phyloP scores from a whole-genome alignment of 2,888 invertebrate genomes.

The Cosmorhoe ocellata region DNA sequence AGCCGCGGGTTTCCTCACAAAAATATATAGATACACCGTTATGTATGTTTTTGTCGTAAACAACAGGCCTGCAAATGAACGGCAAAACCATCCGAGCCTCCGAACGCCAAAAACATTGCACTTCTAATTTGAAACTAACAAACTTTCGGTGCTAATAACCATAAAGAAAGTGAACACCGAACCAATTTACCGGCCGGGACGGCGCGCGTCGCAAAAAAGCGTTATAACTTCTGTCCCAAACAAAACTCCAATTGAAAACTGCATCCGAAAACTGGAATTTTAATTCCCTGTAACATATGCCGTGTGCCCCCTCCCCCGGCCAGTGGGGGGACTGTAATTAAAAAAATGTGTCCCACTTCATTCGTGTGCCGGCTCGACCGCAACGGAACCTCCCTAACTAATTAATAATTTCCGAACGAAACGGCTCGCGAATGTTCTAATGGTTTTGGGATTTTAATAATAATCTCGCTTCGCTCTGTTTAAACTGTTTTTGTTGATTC shows the following conservation, averaged over 20 bases:
- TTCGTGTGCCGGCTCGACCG: slow-evolving; percentile 62
- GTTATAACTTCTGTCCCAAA: slow-evolving; percentile 32
- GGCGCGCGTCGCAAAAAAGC: slow-evolving; percentile 33
- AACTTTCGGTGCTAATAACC: slow-evolving; percentile 34
- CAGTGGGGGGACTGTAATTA: slow-evolving; percentile 57
- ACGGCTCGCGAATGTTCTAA: slow-evolving; percentile 40
- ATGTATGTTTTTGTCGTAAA: too few species aligned
- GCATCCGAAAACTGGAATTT: slow-evolving; percentile 74
- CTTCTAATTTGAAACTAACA: slow-evolving; percentile 19
- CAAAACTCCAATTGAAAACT: slow-evolving; percentile 55
- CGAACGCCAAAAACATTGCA: slow-evolving; percentile 11
- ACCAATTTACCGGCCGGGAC: slow-evolving; percentile 31
- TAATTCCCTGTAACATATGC: slow-evolving; percentile 76
- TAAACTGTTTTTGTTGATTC: slow-evolving; percentile 29
- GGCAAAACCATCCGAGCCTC: slow-evolving; percentile 8
- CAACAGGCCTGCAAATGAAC: background rate
- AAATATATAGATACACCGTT: too few species aligned
- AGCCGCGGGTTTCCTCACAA: too few species aligned
- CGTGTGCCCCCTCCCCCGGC: slow-evolving; percentile 22
- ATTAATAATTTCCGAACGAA: slow-evolving; percentile 63
- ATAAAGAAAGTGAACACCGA: slow-evolving; percentile 36
- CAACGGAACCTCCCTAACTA: slow-evolving; percentile 56
- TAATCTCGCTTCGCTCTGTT: slow-evolving; percentile 49
- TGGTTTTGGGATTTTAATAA: slow-evolving; percentile 68
- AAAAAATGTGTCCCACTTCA: slow-evolving; percentile 80